These are phyloP conservation scores for Centropus unirufus DNA, from an alignment of 2,113 vertebrate genomes.

Conservation along the genomic window DNA sequence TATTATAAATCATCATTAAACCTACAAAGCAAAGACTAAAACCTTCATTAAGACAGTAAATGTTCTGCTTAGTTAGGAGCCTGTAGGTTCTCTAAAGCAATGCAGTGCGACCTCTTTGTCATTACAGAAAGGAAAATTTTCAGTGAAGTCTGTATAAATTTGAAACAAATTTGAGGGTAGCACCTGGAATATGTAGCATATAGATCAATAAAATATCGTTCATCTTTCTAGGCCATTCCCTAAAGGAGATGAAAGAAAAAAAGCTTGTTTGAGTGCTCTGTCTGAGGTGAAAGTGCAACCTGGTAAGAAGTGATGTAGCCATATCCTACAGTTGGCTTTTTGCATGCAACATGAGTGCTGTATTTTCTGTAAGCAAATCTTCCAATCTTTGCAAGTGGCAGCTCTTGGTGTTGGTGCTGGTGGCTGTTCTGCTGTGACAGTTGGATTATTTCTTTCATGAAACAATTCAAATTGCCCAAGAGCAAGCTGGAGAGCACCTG, in stretches of 20 bases:
- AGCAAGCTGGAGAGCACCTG: not conserved
- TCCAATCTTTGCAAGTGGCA: not conserved
- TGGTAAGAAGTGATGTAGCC: constrained; percentile 76
- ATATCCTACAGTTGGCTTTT: not conserved
- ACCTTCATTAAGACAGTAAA: not conserved
- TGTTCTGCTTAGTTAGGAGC: not conserved
- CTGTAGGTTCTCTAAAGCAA: not conserved
- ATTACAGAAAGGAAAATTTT: not conserved
- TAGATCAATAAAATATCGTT: not conserved
- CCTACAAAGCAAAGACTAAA: not conserved
- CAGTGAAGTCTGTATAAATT: not conserved
- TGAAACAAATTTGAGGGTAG: not conserved
- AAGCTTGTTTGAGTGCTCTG: constrained; percentile 89
- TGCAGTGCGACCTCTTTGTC: not conserved
- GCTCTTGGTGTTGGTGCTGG: not conserved
- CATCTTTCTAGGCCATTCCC: constrained; percentile 86
- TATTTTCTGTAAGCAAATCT: not conserved
- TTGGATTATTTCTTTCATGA: not conserved
- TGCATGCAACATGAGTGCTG: not conserved
- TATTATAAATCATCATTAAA: not conserved
- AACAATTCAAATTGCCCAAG: not conserved
- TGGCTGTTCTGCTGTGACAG: not conserved
- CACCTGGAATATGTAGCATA: not conserved
- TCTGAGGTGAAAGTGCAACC: constrained; percentile 95
- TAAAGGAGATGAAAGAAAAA: constrained; percentile 95